Evolutionary conservation across 2,888 invertebrate species (phyloP), one percentile per base, ranked within the genome.

Genomic region (Graphium colonna): DNA sequence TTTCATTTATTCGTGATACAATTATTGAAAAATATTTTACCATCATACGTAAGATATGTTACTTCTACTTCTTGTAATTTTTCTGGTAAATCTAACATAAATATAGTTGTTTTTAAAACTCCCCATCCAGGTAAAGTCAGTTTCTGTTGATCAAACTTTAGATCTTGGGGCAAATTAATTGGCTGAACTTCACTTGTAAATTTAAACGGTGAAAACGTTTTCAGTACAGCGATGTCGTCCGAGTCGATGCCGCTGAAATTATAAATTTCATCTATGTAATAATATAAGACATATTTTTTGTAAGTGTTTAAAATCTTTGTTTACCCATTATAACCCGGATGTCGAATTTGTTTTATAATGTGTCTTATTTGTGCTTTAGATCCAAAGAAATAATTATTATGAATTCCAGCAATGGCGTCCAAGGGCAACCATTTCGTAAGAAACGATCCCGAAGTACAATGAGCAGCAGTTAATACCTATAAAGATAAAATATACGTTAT

Each of bases 181-280:
- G 91, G 88, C 48, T 83, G 76, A 0, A 91, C 73, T 58, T 73
- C 73, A 26, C 76, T 73, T 8, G 80, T 82, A 50, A 77, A 82
- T 16, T 51, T 58, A 42, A 90, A 80, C 1, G 80, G 74, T 2
- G 61, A 61, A 26, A 59, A 64, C 13, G 85, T 77, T 57, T 70
- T 75, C 1, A 92, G 73, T 21, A 93, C 67, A 3, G 91, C 92
- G 50, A 92, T 89, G 62, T 92, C 92, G 59, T 91, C 83, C 15
- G 85, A 79, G 7, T 82, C 86, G 21, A 90, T 79, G 1, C 77
- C 83, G 31, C 89, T 87, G 65, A 48, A 76, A 71, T 43, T 46
- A 42, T 2, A 43, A 31, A 33, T 21, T 17, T 31, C 9, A 10
- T 33, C 10, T 5, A 33, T 33, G 8, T 33, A 12, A 12, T n/a